Evolutionary conservation across 2,113 vertebrate species (phyloP).

Genomic region (Morone saxatilis): DNA sequence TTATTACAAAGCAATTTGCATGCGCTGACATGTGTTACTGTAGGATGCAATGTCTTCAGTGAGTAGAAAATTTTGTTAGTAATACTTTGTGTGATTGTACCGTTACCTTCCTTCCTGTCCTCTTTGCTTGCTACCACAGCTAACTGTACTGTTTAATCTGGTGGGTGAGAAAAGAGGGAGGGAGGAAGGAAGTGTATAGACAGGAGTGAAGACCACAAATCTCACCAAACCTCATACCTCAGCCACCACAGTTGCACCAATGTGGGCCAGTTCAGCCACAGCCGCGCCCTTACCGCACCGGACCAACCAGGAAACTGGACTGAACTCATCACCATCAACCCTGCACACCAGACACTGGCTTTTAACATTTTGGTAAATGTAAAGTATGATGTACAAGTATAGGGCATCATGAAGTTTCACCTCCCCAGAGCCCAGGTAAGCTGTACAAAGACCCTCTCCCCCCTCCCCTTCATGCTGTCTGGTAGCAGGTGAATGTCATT

Average conservation of each 20-base stretch:
- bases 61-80: neutral
- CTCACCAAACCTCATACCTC: slow-evolving; percentile 62
- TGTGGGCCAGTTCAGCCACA: slow-evolving; percentile 2
- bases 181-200: slow-evolving; percentile 13
- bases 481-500: slow-evolving; percentile 61
- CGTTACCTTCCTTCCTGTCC: slow-evolving; percentile 31
- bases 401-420: neutral
- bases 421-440: neutral
- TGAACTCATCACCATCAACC: neutral
- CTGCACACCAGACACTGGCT: slow-evolving; percentile 7
- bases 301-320: slow-evolving; percentile 26
- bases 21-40: neutral
- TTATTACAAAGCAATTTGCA: slow-evolving; percentile 19
- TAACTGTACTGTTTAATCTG: neutral
- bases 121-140: neutral
- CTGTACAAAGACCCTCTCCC: slow-evolving; percentile 15
- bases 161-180: slow-evolving; percentile 4
- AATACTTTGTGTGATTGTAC: slow-evolving; percentile 49
- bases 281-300: neutral
- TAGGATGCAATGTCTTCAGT: neutral
- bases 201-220: slow-evolving; percentile 15
- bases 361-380: slow-evolving; percentile 12
- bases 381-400: neutral
- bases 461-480: slow-evolving; percentile 33
- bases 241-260: slow-evolving; percentile 22